Evolutionary conservation across 2,113 vertebrate genomes (phyloP), one percentile per base, ranked within the genome.

Genomic region (Calyptomena viridis): DNA sequence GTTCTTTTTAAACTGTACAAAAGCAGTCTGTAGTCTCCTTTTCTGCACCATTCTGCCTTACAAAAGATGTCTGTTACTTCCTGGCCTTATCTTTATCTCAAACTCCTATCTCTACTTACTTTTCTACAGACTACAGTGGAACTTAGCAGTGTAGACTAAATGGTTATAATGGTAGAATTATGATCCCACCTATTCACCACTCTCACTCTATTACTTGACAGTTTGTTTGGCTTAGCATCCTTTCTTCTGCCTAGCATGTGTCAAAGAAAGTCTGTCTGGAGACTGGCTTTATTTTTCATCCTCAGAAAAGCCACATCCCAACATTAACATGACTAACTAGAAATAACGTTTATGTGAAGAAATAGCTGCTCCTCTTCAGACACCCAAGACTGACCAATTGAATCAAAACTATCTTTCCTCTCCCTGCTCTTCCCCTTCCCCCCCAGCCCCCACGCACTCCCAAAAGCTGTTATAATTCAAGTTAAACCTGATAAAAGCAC

Each of bases 391-490:
- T 42, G 23, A 52, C 21, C 17, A 73, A 28, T 30, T 60, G 9
- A 66, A 55, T 68, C 9, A 35, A 68, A 68, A n/a, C 4, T 56
- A 15, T 68, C 33, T 35, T 35, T 6, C 2, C 3, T 5, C 30
- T 47, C 11, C 3, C 14, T 47, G 31, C 23, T 47, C 64, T 30
- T 14, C 9, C 21, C 7, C 20, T 9, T 11, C 24, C 7, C 15
- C 8, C 9, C 11, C 8, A 6, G 44, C 5, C 2, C 37, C 3
- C 17, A 24, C 42, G n/a, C 4, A 9, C 10, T 13, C 5, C 3
- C 13, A 28, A 71, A 66, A 21, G 23, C 20, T 50, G 14, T 55
- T 82, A 25, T 35, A 63, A 71, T 69, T 84, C 5, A 30, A 33
- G 5, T 47, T 27, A 35, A 73, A 75, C 16, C 15, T 16, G 12